Percentiles rank a stretch among this genome's conserved stretches.
These are phyloP conservation scores for Henicopernis longicauda DNA, from an alignment of 2,113 vertebrate species.

Conservation along the genomic window DNA sequence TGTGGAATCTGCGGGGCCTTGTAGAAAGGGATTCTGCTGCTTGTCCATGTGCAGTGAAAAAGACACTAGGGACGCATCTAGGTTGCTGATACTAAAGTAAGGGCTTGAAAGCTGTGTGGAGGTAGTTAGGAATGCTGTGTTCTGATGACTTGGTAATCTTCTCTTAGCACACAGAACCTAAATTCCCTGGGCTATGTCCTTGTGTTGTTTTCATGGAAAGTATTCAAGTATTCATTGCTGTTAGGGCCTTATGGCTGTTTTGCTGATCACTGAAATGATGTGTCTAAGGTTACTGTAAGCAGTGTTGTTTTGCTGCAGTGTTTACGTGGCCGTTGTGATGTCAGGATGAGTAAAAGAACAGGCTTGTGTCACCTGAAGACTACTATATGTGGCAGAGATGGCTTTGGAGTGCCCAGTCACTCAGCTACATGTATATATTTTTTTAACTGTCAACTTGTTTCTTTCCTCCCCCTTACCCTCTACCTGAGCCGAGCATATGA, in stretches of 20 bases:
- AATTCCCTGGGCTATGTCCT: not conserved
- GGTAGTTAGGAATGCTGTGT: not conserved
- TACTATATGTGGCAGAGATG: accelerated
- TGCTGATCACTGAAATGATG: not conserved
- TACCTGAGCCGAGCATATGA: slow-evolving; percentile 39
- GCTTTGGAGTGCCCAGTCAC: not conserved
- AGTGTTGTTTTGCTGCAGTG: accelerated
- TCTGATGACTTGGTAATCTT: not conserved
- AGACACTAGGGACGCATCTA: accelerated
- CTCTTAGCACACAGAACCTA: not conserved
- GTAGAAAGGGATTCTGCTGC: too few species aligned
- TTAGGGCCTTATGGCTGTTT: not conserved
- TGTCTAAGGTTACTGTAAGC: not conserved
- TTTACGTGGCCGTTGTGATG: not conserved
- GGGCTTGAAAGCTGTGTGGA: not conserved
- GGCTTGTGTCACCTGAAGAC: not conserved
- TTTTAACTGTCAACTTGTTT: slow-evolving; percentile 46
- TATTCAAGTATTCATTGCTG: not conserved
- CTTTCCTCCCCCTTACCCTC: not conserved
- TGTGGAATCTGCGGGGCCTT: not conserved
- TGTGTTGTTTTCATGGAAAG: too few species aligned
- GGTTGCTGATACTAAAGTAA: not conserved
- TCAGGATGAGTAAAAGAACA: not conserved
- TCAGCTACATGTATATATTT: not conserved
- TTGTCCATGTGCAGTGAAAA: not conserved